Conservation (phyloP, 2,797 vertebrate genomes). For the Phrynocephalus guinanensis region DNA sequence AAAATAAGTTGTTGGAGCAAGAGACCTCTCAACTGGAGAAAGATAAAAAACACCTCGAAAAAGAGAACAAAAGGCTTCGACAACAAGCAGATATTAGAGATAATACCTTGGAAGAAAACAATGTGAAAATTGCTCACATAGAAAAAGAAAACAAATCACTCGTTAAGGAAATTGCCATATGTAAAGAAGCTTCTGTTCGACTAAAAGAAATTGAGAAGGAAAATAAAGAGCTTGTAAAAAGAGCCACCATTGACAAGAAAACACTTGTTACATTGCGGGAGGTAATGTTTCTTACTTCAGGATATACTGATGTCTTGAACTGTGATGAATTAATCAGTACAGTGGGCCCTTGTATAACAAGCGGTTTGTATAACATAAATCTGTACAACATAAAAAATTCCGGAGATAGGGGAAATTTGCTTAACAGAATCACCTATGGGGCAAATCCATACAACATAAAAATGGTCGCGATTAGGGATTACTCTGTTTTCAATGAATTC, state of each 20-base stretch:
- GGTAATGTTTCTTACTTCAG: constrained; percentile 77
- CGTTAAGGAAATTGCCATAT: constrained; percentile 90
- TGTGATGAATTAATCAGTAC: too few species aligned
- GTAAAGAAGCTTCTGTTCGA: constrained; percentile 90
- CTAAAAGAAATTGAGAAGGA: constrained; percentile 94
- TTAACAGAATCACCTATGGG: too few species aligned
- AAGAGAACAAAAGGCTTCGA: constrained; percentile 94
- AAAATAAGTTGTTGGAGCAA: constrained; percentile 92
- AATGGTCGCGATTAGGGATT: too few species aligned
- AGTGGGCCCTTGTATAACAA: too few species aligned
- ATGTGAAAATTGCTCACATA: constrained; percentile 87
- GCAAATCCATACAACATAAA: too few species aligned
- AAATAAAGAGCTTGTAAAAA: constrained; percentile 95
- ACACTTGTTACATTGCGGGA: constrained; percentile 92
- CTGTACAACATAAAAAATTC: too few species aligned
- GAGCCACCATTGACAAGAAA: constrained; percentile 93
- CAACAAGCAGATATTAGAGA: constrained; percentile 98
- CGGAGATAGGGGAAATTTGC: too few species aligned
- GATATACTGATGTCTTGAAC: too few species aligned
- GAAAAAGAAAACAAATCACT: constrained; percentile 96
- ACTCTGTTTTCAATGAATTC: too few species aligned
- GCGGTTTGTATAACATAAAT: too few species aligned
- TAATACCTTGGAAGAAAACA: constrained; percentile 91
- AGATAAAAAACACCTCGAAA: constrained; percentile 97
- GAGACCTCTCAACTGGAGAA: constrained; percentile 95